Evolutionary conservation across 2,797 vertebrate genomes (phyloP).

Genomic region (Perodicticus potto): DNA sequence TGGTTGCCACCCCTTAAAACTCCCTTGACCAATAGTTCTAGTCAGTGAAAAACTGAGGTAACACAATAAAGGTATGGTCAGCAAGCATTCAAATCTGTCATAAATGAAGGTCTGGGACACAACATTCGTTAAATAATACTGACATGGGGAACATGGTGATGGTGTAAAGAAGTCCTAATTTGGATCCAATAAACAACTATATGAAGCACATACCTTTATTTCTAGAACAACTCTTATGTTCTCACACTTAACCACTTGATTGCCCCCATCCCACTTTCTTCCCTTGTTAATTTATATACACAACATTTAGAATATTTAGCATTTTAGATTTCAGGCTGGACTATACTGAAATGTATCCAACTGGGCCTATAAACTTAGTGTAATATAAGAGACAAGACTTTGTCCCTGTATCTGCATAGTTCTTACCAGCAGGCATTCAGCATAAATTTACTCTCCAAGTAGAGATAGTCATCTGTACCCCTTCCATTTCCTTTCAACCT

Average conservation of each 20-base stretch:
- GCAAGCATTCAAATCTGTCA: neutral
- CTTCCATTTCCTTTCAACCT: neutral
- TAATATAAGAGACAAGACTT: neutral
- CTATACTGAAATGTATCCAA: neutral
- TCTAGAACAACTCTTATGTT: neutral
- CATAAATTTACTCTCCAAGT: neutral
- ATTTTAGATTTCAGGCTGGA: neutral
- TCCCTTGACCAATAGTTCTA: neutral
- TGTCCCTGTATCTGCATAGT: neutral
- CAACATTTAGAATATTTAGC: neutral
- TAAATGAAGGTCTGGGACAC: neutral
- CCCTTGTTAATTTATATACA: neutral
- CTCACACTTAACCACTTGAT: neutral
- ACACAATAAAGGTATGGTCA: neutral
- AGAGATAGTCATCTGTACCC: neutral
- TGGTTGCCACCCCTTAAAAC: neutral
- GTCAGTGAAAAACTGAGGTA: neutral
- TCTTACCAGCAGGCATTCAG: neutral
- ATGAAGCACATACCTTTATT: no score
- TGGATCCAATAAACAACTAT: neutral
- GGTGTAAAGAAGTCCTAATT: neutral
- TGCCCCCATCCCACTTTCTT: neutral
- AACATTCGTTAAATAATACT: neutral
- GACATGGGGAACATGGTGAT: neutral
- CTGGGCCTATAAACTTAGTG: neutral